Conservation (phyloP, 2,888 invertebrate species). For the Polylopha cassiicola region DNA sequence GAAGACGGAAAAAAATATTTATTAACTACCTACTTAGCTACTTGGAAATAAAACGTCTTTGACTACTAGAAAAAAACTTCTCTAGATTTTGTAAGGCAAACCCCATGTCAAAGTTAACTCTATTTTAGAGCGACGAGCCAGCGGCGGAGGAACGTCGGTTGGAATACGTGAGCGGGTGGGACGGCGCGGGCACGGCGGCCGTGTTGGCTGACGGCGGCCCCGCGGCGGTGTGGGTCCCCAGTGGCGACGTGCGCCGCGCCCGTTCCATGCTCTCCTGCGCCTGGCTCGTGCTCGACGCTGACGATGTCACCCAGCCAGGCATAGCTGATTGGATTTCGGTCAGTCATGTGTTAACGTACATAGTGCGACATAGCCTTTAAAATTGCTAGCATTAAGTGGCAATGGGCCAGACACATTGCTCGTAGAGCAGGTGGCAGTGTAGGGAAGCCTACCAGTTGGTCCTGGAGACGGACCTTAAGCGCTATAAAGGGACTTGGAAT, state of each 20-base stretch:
- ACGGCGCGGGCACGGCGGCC: conserved; percentile 85
- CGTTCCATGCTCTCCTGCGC: conserved; percentile 89
- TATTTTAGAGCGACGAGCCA: conserved; percentile 84
- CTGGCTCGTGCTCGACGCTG: conserved; percentile 92
- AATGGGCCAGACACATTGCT: too few relatives aligned
- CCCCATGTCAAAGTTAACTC: too few relatives aligned
- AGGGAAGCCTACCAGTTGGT: too few relatives aligned
- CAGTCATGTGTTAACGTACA: conserved; percentile 23
- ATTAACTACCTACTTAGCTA: too few relatives aligned
- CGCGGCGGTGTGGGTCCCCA: conserved; percentile 94
- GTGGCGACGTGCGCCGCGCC: conserved; percentile 92
- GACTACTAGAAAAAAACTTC: too few relatives aligned
- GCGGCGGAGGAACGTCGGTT: conserved; percentile 85
- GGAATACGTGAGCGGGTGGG: conserved; percentile 88
- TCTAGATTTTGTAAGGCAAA: too few relatives aligned
- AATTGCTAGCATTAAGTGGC: too few relatives aligned
- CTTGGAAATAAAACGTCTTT: too few relatives aligned
- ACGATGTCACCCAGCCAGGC: conserved; percentile 77
- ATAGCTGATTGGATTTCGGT: conserved; percentile 83
- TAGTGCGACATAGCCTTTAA: neutral
- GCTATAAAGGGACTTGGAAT: too few relatives aligned
- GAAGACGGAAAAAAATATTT: too few relatives aligned
- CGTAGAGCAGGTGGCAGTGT: too few relatives aligned
- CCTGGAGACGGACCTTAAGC: too few relatives aligned
- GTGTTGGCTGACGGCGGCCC: conserved; percentile 86